A percentile compares a stretch with the other conserved stretches of the same genome.
These are phyloP conservation scores for Siniperca scherzeri DNA, from an alignment of 2,797 vertebrate species.

Conservation along the genomic window DNA sequence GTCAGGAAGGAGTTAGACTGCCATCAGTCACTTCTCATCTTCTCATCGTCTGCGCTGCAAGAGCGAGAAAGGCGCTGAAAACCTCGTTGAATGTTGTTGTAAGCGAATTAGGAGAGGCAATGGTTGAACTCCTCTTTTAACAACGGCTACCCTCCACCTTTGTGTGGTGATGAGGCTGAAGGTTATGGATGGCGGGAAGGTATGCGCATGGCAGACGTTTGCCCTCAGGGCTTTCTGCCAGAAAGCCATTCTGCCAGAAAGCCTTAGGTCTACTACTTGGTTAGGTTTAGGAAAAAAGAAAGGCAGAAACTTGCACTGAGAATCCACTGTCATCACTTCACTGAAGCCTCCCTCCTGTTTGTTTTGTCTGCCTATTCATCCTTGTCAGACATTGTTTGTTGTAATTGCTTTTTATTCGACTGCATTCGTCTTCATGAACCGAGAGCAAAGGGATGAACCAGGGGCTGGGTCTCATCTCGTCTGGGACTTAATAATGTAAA, in stretches of 20 bases:
- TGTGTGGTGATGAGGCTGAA: not conserved
- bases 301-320: not conserved
- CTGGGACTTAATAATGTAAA: conserved; percentile 53
- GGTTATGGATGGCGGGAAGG: conserved; percentile 3
- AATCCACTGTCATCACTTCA: conserved; percentile 8
- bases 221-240: too few relatives aligned
- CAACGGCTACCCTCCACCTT: conserved; percentile 5
- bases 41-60: not conserved
- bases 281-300: too few relatives aligned
- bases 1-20: conserved; percentile 3
- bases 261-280: too few relatives aligned
- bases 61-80: conserved; percentile 24
- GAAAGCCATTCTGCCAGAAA: too few relatives aligned
- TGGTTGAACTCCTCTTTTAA: conserved; percentile 4
- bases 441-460: conserved; percentile 5
- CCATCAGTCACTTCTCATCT: conserved; percentile 31
- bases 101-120: not conserved
- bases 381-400: conserved; percentile 23
- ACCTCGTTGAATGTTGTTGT: not conserved
- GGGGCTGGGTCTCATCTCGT: conserved; percentile 24
- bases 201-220: not conserved
- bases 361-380: conserved; percentile 36
- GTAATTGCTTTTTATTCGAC: conserved; percentile 30
- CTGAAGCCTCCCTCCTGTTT: conserved; percentile 29
- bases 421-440: conserved; percentile 25